These are phyloP conservation scores for Dolichotis patagonum DNA, from an alignment of 2,113 vertebrate genomes.

Conservation along the genomic window DNA sequence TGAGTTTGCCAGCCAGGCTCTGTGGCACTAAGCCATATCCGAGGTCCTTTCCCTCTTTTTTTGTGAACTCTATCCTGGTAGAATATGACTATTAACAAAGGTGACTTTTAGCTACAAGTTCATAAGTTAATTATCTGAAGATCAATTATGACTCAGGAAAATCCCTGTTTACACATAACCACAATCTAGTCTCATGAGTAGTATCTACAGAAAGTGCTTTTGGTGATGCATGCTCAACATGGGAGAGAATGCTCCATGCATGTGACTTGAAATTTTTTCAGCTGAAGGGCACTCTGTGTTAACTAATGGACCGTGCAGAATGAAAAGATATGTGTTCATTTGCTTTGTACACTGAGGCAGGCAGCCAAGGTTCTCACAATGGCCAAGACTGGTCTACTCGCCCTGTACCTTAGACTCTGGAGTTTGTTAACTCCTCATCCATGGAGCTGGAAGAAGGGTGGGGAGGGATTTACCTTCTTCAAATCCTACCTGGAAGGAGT, in stretches of 20 bases:
- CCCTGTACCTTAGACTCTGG: background rate
- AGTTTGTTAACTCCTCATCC: slow-evolving; percentile 17
- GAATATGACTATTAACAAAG: slow-evolving; percentile 50
- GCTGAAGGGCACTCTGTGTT: slow-evolving; percentile 1
- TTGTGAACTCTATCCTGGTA: background rate
- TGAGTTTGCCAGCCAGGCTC: too few species aligned
- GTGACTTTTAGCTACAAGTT: slow-evolving; percentile 41
- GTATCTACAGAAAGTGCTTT: background rate
- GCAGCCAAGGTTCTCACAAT: background rate
- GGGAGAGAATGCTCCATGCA: background rate
- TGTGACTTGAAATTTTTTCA: slow-evolving; percentile 38
- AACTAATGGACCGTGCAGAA: slow-evolving; percentile 46
- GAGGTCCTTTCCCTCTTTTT: background rate
- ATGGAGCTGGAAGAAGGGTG: background rate
- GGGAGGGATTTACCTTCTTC: background rate
- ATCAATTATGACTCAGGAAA: slow-evolving; percentile 64
- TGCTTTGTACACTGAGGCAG: background rate
- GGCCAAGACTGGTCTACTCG: background rate
- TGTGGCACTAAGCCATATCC: too few species aligned
- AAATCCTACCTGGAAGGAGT: background rate
- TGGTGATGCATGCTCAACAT: slow-evolving; percentile 17
- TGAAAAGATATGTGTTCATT: slow-evolving; percentile 9
- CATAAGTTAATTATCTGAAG: slow-evolving; percentile 37
- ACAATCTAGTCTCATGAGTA: background rate
- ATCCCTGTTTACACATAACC: slow-evolving; percentile 21